These are phyloP conservation scores for Anastatus disparis DNA, from an alignment of 1,140 invertebrate species.

Conservation along the genomic window DNA sequence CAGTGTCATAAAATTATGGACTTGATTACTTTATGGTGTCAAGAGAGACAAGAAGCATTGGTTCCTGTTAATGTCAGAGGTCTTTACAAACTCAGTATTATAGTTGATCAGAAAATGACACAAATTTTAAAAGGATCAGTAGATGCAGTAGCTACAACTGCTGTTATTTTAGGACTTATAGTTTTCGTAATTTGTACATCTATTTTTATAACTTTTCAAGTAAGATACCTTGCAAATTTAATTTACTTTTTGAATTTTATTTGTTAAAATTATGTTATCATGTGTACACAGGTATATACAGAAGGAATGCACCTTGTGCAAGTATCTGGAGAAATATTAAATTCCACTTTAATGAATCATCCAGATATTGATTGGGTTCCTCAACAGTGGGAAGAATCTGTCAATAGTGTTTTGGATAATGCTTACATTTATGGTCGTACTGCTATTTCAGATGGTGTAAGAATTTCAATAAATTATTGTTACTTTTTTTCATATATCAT, in stretches of 20 bases:
- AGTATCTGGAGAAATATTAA: conserved; percentile 88
- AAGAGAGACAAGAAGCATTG: conserved; percentile 67
- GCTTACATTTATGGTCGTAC: conserved; percentile 90
- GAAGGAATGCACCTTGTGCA: conserved; percentile 94
- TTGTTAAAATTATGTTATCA: conserved; percentile 47
- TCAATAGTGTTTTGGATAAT: conserved; percentile 91
- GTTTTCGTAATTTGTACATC: conserved; percentile 65
- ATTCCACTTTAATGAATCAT: conserved; percentile 88
- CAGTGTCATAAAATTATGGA: conserved; percentile 49
- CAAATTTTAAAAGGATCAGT: conserved; percentile 68
- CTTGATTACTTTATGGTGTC: conserved; percentile 59
- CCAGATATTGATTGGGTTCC: conserved; percentile 77
- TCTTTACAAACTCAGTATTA: conserved; percentile 67
- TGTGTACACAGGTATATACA: conserved; percentile 83
- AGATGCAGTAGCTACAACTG: conserved; percentile 71
- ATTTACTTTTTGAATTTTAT: conserved; percentile 17
- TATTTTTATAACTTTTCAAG: conserved; percentile 73
- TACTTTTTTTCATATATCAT: not conserved
- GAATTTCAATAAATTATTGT: not conserved
- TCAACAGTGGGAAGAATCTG: conserved; percentile 77
- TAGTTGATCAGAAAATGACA: conserved; percentile 65
- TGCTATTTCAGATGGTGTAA: conserved; percentile 83
- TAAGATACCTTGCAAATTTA: conserved; percentile 45
- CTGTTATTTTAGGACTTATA: conserved; percentile 70
- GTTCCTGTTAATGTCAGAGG: conserved; percentile 72